Base-by-base conservation (phyloP, 1,140 invertebrate genomes). In the Neodiprion fabricii region DNA sequence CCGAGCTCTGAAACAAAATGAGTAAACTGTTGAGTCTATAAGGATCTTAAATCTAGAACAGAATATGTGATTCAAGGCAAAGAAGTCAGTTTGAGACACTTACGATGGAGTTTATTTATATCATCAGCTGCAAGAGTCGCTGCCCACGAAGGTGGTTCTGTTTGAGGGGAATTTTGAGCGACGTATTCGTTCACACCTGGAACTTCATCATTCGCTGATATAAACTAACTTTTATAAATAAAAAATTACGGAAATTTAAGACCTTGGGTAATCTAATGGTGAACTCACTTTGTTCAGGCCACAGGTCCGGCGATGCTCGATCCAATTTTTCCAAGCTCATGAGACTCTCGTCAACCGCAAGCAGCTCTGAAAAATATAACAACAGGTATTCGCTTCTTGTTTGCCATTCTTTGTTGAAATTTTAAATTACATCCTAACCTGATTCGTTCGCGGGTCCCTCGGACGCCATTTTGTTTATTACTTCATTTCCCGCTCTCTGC, bases 251-350 rank as follows among this genome's bases (percentile, higher is more conserved):
- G 71, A 28, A 50, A 70, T 47, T 5, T 21, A 69, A 69, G 14
- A 7, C 4, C 67, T 11, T 23, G 67, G 40, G 11, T 8, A 21
- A 17, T 17, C 14, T 14, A 21, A 50, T 70, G 70, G 79, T 78
- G 75, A 74, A 89, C 91, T 93, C 91, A 97, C 96, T 95, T 90
- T 95, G 94, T 88, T 97, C 96, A 67, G 97, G 96, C 96, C 96
- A 98, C 81, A 98, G 85, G 82, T 98, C 96, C 14, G 96, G 97
- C 2, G 96, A 98, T 10, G 95, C 92, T 82, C 96, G 90, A 87
- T 97, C 96, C 76, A 98, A 88, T 83, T 95, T 97, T 89, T 98
- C 97, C 83, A 94, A 89, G 80, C 96, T 97, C 75, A 95, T 89
- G 66, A 96, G 88, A 84, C 91, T 94, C 82, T 93, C 91, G 83